Evolutionary conservation across 2,113 vertebrate species (phyloP).

Genomic region (Psilopsiagon aymara): DNA sequence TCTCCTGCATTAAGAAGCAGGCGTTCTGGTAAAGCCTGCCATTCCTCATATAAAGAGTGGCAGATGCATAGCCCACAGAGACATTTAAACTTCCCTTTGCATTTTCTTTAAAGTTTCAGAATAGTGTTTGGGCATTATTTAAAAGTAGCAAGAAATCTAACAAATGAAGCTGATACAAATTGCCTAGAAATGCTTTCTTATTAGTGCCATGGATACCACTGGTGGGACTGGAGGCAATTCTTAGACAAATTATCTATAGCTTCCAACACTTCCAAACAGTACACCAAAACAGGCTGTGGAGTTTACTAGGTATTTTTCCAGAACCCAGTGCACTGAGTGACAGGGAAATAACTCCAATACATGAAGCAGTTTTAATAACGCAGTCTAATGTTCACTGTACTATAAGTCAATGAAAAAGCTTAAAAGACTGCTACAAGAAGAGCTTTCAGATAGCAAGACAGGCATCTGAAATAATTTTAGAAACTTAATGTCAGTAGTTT

Average conservation of each 20-base stretch:
- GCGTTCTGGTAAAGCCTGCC: conserved; percentile 60
- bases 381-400: not conserved
- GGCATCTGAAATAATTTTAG: conserved; percentile 33
- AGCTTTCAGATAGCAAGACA: conserved; percentile 4
- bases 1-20: conserved; percentile 45
- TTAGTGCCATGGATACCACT: not conserved
- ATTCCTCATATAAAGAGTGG: conserved; percentile 48
- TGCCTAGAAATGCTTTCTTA: not conserved
- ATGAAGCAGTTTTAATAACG: conserved; percentile 3
- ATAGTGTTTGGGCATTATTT: conserved; percentile 1
- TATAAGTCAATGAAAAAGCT: not conserved
- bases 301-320: conserved; percentile 29
- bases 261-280: not conserved
- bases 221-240: conserved; percentile 17
- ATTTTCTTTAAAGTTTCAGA: conserved; percentile 51
- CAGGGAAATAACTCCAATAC: not conserved
- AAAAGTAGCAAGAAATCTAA: conserved; percentile 27
- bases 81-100: conserved; percentile 42
- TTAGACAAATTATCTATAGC: not conserved
- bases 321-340: not conserved
- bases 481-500: conserved; percentile 4
- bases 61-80: conserved; percentile 50
- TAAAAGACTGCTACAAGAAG: not conserved
- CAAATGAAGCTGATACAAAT: not conserved
- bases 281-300: not conserved